phyloP scores from a whole-genome alignment of 2,888 invertebrate genomes.

The Chloromyia formosa region DNA sequence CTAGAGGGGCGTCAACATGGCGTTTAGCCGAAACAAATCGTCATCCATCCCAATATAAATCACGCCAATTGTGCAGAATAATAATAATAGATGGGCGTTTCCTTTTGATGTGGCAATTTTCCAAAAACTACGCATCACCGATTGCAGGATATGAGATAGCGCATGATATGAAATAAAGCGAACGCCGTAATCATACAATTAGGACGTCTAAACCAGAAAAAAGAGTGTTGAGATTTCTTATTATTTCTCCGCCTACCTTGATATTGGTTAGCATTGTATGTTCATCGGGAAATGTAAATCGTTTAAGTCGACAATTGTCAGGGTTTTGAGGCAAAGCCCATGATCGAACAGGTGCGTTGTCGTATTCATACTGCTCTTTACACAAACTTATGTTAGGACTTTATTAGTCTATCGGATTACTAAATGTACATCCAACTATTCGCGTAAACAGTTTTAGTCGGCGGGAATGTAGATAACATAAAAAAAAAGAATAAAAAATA shows the following conservation, averaged over 20 bases:
- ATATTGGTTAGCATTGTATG: neutral
- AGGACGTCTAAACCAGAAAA: neutral
- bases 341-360: too few species aligned
- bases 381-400: too few species aligned
- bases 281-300: neutral
- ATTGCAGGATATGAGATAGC: constrained; percentile 7
- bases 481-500: constrained; percentile 17
- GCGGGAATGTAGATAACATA: neutral
- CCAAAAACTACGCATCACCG: neutral
- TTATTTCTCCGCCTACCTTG: constrained; percentile 14
- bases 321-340: neutral
- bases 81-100: neutral
- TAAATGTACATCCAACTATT: too few species aligned
- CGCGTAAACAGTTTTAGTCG: neutral
- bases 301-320: neutral
- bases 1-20: neutral
- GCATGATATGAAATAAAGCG: neutral
- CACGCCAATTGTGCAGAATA: too few species aligned
- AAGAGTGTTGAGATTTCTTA: neutral
- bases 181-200: neutral
- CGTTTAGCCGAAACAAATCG: neutral
- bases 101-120: constrained; percentile 20
- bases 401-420: too few species aligned
- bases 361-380: too few species aligned
- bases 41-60: too few species aligned